A percentile compares a stretch with the other conserved stretches of the same genome.
Conservation (phyloP, 2,888 invertebrate species). For the Cecidostiba fungosa region DNA sequence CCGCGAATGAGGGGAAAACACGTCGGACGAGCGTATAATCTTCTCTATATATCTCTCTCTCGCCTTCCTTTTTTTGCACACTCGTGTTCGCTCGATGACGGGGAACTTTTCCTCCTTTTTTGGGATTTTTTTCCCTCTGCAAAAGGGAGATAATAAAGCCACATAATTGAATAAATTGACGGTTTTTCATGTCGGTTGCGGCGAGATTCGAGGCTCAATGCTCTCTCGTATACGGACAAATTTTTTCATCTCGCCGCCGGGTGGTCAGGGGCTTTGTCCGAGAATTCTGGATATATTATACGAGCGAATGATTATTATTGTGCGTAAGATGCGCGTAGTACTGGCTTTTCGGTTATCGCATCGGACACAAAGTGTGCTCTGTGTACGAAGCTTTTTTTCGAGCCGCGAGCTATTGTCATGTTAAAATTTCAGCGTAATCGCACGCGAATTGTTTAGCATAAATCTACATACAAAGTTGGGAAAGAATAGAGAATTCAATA, state of each 20-base stretch:
- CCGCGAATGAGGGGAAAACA: conserved; percentile 40
- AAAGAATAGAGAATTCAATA: conserved; percentile 29
- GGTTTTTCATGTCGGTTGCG: conserved; percentile 42
- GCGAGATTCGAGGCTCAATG: neutral
- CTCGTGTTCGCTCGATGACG: neutral
- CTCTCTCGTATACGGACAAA: conserved; percentile 47
- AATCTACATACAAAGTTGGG: conserved; percentile 47
- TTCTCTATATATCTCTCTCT: neutral
- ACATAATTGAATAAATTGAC: conserved; percentile 61
- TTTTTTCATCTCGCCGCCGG: conserved; percentile 25
- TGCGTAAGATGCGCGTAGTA: neutral
- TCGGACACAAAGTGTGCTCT: neutral
- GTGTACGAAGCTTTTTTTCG: neutral
- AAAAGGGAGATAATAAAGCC: conserved; percentile 55
- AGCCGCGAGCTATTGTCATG: conserved; percentile 33
- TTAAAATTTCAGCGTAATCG: conserved; percentile 51
- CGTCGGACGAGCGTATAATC: neutral
- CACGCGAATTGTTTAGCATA: conserved; percentile 38
- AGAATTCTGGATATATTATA: conserved; percentile 1
- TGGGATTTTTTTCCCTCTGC: neutral
- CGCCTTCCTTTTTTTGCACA: neutral
- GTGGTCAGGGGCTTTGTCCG: conserved; percentile 9
- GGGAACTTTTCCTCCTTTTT: neutral
- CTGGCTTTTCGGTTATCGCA: neutral
- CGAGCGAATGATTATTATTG: neutral